A percentile compares a stretch with the other conserved stretches of the same genome.
phyloP scores from a whole-genome alignment of 2,797 vertebrate genomes.

The Pelodytes ibericus region DNA sequence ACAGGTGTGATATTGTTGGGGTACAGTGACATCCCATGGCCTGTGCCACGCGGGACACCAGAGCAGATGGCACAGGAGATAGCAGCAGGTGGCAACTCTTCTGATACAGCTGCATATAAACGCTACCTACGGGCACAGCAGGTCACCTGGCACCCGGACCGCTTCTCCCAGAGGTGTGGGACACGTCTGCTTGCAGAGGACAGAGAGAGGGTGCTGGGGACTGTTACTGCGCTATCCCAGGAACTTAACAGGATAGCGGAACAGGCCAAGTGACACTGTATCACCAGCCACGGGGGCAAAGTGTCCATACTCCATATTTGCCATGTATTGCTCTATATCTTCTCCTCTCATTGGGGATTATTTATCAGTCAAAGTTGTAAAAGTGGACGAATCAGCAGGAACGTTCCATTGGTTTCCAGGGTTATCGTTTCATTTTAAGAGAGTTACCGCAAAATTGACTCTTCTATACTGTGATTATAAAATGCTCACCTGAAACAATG shows the following conservation, averaged over 20 bases:
- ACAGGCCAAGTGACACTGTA: conserved; percentile 65
- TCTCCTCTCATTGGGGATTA: too few relatives aligned
- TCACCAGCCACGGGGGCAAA: too few relatives aligned
- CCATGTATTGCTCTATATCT: too few relatives aligned
- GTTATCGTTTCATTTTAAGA: too few relatives aligned
- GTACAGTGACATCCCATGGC: conserved; percentile 87
- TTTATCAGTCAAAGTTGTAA: too few relatives aligned
- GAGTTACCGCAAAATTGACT: too few relatives aligned
- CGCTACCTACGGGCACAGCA: conserved; percentile 81
- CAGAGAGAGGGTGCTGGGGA: conserved; percentile 75
- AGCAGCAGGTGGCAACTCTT: conserved; percentile 75
- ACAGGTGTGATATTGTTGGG: conserved; percentile 65
- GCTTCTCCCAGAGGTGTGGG: conserved; percentile 84
- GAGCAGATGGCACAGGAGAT: conserved; percentile 82
- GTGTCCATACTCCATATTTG: too few relatives aligned
- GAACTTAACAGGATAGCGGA: conserved; percentile 84
- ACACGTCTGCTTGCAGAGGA: conserved; percentile 76
- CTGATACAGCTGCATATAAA: conserved; percentile 70
- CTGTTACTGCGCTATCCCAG: conserved; percentile 85
- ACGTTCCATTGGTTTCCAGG: too few relatives aligned
- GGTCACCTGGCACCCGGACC: conserved; percentile 86
- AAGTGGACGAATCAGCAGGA: too few relatives aligned
- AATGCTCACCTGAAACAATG: too few relatives aligned
- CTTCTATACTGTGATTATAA: too few relatives aligned
- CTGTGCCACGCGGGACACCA: conserved; percentile 73